A percentile compares a stretch with the other conserved stretches of the same genome.
phyloP scores from a whole-genome alignment of 2,888 invertebrate genomes.

The Agapetus fuscipes region DNA sequence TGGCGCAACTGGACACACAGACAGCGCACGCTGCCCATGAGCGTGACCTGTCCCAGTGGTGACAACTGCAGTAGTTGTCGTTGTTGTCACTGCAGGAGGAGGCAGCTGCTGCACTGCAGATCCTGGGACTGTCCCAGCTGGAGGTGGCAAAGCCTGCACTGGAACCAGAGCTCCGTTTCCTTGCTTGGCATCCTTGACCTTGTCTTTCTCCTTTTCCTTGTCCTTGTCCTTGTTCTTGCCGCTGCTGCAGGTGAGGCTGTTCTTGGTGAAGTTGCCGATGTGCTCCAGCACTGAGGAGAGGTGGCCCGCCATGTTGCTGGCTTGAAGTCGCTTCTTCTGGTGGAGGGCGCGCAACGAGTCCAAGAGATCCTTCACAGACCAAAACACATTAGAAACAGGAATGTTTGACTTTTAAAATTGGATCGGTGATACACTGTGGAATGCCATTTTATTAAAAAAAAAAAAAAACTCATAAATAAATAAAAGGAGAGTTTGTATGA shows the following conservation, averaged over 20 bases:
- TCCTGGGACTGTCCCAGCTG: neutral
- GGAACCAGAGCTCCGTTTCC: slow-evolving; percentile 4
- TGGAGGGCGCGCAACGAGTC: slow-evolving; percentile 2
- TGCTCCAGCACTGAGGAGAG: slow-evolving; percentile 44
- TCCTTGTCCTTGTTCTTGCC: slow-evolving; percentile 37
- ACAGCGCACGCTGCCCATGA: slow-evolving; percentile 29
- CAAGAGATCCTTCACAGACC: slow-evolving; percentile 6
- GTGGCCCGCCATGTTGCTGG: slow-evolving; percentile 43
- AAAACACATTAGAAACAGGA: too few species aligned
- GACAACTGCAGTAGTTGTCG: too few species aligned
- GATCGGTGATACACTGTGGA: too few species aligned
- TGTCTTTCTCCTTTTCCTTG: slow-evolving; percentile 33
- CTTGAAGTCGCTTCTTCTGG: too few species aligned
- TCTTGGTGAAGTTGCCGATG: slow-evolving; percentile 44
- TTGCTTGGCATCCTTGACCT: neutral
- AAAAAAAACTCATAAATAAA: too few species aligned
- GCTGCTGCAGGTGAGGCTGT: slow-evolving; percentile 33
- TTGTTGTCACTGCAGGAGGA: neutral
- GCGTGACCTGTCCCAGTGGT: neutral
- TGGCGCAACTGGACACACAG: slow-evolving; percentile 31
- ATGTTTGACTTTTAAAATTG: too few species aligned
- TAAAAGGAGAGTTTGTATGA: too few species aligned
- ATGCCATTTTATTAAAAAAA: too few species aligned
- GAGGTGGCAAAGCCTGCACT: neutral
- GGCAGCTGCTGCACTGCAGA: neutral